Conservation (phyloP, 2,113 vertebrate species). For the Strix uralensis region DNA sequence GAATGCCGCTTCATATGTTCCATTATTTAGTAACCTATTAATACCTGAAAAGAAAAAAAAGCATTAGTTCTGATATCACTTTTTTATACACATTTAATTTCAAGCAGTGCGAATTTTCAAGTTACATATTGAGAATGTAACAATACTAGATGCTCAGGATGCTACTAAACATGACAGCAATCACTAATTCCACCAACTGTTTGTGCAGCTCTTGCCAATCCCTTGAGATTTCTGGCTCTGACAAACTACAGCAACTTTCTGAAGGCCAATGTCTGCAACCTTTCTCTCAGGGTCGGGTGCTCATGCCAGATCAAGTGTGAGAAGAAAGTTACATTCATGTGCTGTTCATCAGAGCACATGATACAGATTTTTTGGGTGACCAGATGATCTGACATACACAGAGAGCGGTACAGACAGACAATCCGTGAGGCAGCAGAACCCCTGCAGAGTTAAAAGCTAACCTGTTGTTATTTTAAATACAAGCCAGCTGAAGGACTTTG, state of each 20-base stretch:
- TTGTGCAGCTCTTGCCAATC: background rate
- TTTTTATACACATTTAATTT: background rate
- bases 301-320: background rate
- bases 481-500: background rate
- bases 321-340: background rate
- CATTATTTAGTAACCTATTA: conserved; percentile 90
- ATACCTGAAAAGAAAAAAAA: conserved; percentile 81
- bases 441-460: background rate
- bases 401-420: background rate
- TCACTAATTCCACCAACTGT: background rate
- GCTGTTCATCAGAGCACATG: background rate
- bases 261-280: background rate
- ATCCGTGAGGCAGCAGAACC: background rate
- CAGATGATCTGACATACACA: background rate
- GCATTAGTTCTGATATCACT: background rate
- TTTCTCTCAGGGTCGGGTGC: background rate
- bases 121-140: background rate
- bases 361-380: background rate
- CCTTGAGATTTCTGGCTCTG: background rate
- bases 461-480: background rate
- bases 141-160: background rate
- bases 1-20: conserved; percentile 95
- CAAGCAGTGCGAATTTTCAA: background rate
- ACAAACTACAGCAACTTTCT: background rate
- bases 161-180: background rate